Conservation (phyloP, 92 coral and sea anemone genomes). For the Zoanthus solanderi region DNA sequence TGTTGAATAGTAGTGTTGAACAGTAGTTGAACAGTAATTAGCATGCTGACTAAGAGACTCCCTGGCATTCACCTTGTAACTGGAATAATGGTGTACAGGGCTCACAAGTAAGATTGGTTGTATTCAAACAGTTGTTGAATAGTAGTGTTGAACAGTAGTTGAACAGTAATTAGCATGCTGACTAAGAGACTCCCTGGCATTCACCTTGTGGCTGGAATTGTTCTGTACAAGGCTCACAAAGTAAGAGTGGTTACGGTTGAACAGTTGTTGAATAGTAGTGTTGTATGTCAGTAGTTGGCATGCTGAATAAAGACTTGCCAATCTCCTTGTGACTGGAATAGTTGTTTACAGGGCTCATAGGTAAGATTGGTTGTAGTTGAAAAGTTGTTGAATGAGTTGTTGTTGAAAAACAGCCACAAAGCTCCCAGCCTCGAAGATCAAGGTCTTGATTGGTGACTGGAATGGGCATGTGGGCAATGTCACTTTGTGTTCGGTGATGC, state of each 20-base stretch:
- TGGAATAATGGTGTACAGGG: slow-evolving; percentile 65
- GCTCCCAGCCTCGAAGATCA: not conserved
- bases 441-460: not conserved
- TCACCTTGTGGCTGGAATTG: too few species aligned
- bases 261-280: too few species aligned
- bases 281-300: too few species aligned
- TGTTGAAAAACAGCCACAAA: not conserved
- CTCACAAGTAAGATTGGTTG: slow-evolving; percentile 84
- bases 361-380: slow-evolving; percentile 52
- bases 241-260: too few species aligned
- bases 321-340: too few species aligned
- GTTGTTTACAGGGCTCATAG: slow-evolving; percentile 75
- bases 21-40: too few species aligned
- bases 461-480: not conserved
- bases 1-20: not conserved
- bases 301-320: too few species aligned
- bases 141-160: not conserved
- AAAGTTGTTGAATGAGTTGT: too few species aligned
- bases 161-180: too few species aligned
- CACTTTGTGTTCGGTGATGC: not conserved
- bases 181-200: too few species aligned
- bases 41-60: too few species aligned
- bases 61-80: too few species aligned
- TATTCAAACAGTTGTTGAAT: not conserved
- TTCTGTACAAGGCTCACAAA: slow-evolving; percentile 48